phyloP scores from a whole-genome alignment of 2,797 vertebrate species.

The Xiphorhynchus erythropygius region DNA sequence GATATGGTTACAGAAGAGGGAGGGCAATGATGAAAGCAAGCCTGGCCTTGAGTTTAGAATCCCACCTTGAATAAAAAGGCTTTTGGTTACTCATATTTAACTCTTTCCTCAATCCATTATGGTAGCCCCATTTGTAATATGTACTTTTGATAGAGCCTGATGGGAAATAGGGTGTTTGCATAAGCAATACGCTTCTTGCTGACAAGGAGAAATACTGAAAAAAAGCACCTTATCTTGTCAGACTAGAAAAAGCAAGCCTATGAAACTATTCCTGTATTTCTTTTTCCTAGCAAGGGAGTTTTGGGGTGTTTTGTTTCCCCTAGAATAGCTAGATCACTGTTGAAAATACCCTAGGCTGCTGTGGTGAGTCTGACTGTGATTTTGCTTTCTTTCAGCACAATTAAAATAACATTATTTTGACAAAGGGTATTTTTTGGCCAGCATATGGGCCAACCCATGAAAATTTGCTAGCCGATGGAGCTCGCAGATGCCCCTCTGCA shows the following conservation, averaged over 20 bases:
- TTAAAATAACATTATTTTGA: not conserved
- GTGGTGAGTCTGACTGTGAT: not conserved
- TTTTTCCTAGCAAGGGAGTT: not conserved
- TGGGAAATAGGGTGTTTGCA: not conserved
- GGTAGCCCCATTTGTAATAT: not conserved
- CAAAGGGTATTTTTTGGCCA: not conserved
- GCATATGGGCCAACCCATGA: not conserved
- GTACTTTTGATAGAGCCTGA: not conserved
- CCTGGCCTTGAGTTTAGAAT: not conserved
- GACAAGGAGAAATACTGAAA: not conserved
- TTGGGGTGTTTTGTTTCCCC: rapidly evolving
- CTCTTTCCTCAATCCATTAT: not conserved
- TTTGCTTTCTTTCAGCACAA: not conserved
- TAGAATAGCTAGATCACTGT: not conserved
- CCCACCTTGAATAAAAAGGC: not conserved
- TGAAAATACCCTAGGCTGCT: not conserved
- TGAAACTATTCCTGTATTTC: not conserved
- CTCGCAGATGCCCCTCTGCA: not conserved
- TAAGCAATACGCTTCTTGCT: not conserved
- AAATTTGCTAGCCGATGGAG: not conserved
- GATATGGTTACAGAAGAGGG: not conserved
- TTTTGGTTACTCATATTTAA: not conserved
- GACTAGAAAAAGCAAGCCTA: not conserved
- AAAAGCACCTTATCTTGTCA: not conserved
- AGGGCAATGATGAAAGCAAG: not conserved